Conservation (phyloP, 1,140 invertebrate species). For the Cydia pomonella region DNA sequence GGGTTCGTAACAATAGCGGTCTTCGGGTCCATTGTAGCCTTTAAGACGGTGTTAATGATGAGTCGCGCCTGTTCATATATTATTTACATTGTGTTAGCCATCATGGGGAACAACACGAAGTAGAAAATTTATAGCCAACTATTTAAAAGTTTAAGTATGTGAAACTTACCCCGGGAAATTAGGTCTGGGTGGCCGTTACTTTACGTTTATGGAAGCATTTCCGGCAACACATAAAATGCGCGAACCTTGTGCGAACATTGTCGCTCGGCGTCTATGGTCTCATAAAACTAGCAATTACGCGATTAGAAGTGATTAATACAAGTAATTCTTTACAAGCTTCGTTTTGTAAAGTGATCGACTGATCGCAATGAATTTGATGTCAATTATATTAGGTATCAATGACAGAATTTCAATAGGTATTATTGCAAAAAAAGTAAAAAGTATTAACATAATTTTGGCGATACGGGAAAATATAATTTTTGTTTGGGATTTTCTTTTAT, state of each 20-base stretch:
- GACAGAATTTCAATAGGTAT: background rate
- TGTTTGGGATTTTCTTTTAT: too few species aligned
- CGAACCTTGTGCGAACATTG: background rate
- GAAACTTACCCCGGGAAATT: background rate
- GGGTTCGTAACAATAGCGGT: background rate
- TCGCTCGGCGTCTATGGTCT: background rate
- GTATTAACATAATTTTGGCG: too few species aligned
- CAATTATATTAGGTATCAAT: background rate
- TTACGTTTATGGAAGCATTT: constrained; percentile 4
- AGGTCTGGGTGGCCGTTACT: background rate
- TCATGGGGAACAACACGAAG: background rate
- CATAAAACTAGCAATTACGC: constrained; percentile 16
- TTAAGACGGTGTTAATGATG: background rate
- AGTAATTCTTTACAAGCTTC: background rate
- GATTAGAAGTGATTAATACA: constrained; percentile 21
- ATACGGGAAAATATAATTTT: too few species aligned
- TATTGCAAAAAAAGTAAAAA: too few species aligned
- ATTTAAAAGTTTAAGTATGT: background rate
- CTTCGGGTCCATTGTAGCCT: constrained; percentile 2
- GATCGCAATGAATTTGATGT: background rate
- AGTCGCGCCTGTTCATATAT: background rate
- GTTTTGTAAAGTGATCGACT: background rate
- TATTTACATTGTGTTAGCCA: background rate
- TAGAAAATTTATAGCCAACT: background rate
- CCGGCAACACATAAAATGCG: background rate